These are phyloP conservation scores for Crocallis elinguaria DNA, from an alignment of 2,888 invertebrate species.

Conservation along the genomic window DNA sequence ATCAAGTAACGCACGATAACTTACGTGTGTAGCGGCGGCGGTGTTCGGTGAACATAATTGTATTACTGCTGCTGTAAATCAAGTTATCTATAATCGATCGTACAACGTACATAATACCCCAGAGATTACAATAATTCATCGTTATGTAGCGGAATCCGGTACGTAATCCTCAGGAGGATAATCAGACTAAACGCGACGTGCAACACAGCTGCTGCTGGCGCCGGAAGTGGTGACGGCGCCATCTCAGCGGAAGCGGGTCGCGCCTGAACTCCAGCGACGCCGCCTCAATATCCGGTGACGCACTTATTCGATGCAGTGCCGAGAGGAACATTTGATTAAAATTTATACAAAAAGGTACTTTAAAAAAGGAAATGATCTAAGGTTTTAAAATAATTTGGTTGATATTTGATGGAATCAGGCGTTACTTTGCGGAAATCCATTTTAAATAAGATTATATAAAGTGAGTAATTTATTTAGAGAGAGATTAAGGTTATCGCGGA, in stretches of 20 bases:
- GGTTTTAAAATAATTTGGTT: too few relatives aligned
- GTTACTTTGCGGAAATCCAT: too few relatives aligned
- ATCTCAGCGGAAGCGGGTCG: slow-evolving; percentile 8
- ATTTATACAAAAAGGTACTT: too few relatives aligned
- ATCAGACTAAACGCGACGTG: background rate
- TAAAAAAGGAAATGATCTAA: background rate
- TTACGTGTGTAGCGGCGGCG: too few relatives aligned
- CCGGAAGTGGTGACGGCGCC: slow-evolving; percentile 17
- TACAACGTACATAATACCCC: background rate
- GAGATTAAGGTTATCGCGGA: too few relatives aligned
- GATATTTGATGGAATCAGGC: too few relatives aligned
- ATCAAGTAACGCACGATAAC: too few relatives aligned
- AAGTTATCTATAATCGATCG: too few relatives aligned
- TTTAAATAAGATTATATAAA: too few relatives aligned
- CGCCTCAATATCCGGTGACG: slow-evolving; percentile 18
- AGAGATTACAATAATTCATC: slow-evolving; percentile 1
- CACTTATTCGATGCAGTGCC: background rate
- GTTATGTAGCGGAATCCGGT: background rate
- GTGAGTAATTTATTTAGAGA: too few relatives aligned
- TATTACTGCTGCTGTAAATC: too few relatives aligned
- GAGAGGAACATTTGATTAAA: background rate
- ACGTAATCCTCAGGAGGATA: background rate
- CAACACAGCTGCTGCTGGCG: background rate
- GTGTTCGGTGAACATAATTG: too few relatives aligned
- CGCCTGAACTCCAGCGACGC: slow-evolving; percentile 15